phyloP scores from a whole-genome alignment of 2,113 vertebrate species.

The Choloepus hoffmanni region DNA sequence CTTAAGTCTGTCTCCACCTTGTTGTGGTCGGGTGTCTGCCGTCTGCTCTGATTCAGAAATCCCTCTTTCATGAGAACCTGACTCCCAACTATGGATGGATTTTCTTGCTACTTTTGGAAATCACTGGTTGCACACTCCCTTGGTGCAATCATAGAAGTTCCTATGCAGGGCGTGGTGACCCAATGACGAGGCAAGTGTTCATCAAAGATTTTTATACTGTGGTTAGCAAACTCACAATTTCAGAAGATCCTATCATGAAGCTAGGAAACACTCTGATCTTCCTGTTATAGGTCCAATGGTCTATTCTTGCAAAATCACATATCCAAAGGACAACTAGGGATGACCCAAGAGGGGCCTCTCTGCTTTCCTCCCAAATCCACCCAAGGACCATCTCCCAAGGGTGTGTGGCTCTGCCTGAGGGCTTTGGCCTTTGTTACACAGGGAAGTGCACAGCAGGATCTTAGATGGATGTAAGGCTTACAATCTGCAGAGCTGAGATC shows the following conservation, averaged over 20 bases:
- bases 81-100: neutral
- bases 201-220: neutral
- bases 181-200: neutral
- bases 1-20: constrained; percentile 40
- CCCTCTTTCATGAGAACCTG: constrained; percentile 45
- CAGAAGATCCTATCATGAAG: neutral
- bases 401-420: neutral
- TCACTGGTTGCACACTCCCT: neutral
- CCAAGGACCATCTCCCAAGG: neutral
- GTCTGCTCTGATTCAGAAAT: constrained; percentile 61
- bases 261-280: neutral
- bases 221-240: neutral
- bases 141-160: neutral
- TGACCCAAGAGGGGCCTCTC: neutral
- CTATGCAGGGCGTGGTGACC: neutral
- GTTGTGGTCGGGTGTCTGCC: constrained; percentile 43
- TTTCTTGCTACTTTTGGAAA: constrained; percentile 57
- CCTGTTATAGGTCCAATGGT: neutral
- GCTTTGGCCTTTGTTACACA: neutral
- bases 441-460: neutral
- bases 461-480: neutral
- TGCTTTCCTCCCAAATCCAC: neutral
- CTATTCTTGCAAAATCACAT: neutral
- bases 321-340: neutral
- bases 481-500: neutral